Evolutionary conservation across 2,113 vertebrate genomes (phyloP), one percentile per base, ranked within the genome.

Genomic region (Sakesphorus luctuosus): DNA sequence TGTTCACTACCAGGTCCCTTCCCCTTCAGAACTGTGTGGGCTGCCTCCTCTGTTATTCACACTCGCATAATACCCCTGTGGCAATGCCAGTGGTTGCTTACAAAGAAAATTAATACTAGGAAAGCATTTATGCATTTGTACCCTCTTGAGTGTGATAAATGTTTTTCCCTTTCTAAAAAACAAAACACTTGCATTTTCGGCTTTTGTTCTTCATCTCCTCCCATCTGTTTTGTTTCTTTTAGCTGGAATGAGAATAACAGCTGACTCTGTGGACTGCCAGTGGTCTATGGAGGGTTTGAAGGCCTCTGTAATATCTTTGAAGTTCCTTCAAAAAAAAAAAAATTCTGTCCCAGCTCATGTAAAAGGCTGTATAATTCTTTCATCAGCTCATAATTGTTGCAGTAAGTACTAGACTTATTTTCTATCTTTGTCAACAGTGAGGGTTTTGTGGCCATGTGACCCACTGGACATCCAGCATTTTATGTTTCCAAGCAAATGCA

Each of bases 121-220:
- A 95, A 97, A 97, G 77, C 91, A 94, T 95, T 97, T 92, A 89
- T 46, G 62, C 40, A 75, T 95, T 94, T 95, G 65, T 75, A 52
- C 81, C 61, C 8, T 82, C 87, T 52, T 94, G 94, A 96, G 87
- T 91, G 93, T 94, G 84, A 95, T 91, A 95, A 94, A 95, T 95
- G 61, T 68, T 94, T 85, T 95, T 89, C 49, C 56, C 86, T 78
- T 87, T 93, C 65, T 93, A 65, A 94, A 97, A 95, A 95, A 92
- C 87, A 94, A 92, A 91, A 82, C 87, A 95, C 94, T 97, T 97
- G 79, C 65, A 52, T 92, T 94, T 94, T 92, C 84, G 94, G 69
- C 93, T 94, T 96, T 97, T 95, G 81, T 91, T 94, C 81, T 89
- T 91, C 69, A 65, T 92, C 77, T 94, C 69, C 69, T 92, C 87